Evolutionary conservation across 2,797 vertebrate species (phyloP), one percentile per base, ranked within the genome.

Genomic region (Naso thynnoides): DNA sequence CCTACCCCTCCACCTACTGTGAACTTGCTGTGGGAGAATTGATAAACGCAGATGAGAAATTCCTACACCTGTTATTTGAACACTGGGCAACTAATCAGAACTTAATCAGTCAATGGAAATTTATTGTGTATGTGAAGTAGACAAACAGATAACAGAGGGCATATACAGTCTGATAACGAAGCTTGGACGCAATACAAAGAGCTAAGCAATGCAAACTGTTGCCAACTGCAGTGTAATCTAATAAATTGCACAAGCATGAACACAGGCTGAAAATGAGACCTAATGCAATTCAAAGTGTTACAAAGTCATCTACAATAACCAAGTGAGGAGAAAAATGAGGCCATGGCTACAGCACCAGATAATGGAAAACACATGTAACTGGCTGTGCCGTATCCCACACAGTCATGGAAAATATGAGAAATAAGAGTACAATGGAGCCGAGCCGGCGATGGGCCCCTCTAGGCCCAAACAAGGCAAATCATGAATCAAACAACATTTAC

Each of bases 331-430:
- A 78, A 79, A 59, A 64, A 75, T 14, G 33, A 86, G 85, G 83
- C 86, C 77, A 88, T 83, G 82, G 86, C 88, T 89, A 50, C 82
- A 88, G 84, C 78, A 68, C 66, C 2, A 90, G 88, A 91, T 92
- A 92, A 93, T 94, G 88, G 88, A 81, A 78, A 93, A 84, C 91
- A 92, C 88, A 90, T 92, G 92, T 85, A 82, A 91, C 89, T 86
- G 85, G 89, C 83, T 81, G 72, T 53, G 62, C 69, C 69, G 72
- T 84, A 86, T 91, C 86, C 84, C 76, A 86, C 84, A 90, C 70
- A 82, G 80, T 89, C 85, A 89, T 90, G 90, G 91, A 93, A 93
- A 92, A 91, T 90, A 89, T 91, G 90, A 92, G 89, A 73, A 91
- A 86, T 80, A 81, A 76, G 48, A 76, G 75, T 24, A 69, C 56